Evolutionary conservation across 2,888 invertebrate species (phyloP), one percentile per base, ranked within the genome.

Genomic region (Acleris cristana): DNA sequence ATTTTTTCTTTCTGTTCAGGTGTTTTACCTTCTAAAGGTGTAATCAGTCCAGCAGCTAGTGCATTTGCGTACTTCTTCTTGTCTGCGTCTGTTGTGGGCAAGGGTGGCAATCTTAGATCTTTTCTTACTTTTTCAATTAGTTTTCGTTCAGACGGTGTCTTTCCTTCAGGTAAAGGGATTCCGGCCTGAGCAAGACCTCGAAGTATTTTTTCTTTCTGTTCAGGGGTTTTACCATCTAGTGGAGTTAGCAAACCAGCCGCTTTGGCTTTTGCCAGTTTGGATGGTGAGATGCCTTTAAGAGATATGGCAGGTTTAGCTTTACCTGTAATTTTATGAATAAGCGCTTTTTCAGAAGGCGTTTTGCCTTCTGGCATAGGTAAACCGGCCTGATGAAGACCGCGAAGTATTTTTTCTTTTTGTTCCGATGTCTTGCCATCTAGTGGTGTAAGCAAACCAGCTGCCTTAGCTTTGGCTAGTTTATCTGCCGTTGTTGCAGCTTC

Each of bases 391-490:
- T 1, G 2, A n/a, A 45, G 16, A 2, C 5, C 16, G 0, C 16
- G 12, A 12, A 44, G 16, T 10, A 69, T 72, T 23, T 67, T 68
- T 67, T 73, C 73, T 55, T 73, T 77, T 23, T 74, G 70, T 26
- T 26, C 26, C 7, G 26, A 8, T 8, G 26, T 26, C 8, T 26
- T 26, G 7, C 26, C 7, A 26, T 70, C 61, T 10, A 72, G 48
- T 0, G 75, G 72, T n/a, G 71, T 73, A 16, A 78, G n/a, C 3
- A 80, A 53, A 1, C 79, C 79, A 18, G 73, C 72, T 5, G 68
- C 71, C 68, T 71, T 73, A 16, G 44, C 44, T 44, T 44, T 44
- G 44, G 14, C 14, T 16, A 44, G 3, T 44, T 44, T 44, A 5
- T 44, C 44, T 44, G 44, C 14, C 16, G 44, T 5, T 44, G 12